Base-by-base conservation (phyloP, 2,888 invertebrate species). In the Drosophila rellima region DNA sequence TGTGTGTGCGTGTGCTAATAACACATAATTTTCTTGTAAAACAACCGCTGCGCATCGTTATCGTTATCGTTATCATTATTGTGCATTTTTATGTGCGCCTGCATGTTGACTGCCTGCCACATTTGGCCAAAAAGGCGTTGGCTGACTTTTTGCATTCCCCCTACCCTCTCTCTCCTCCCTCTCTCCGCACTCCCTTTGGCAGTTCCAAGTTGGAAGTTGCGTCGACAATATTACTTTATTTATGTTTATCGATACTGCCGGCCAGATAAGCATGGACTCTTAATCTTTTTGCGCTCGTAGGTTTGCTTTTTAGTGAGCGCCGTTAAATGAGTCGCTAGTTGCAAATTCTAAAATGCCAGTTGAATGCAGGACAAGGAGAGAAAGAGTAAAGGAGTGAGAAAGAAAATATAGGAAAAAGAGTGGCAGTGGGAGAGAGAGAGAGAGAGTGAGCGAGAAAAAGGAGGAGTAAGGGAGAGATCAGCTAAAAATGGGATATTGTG, bases 11-110 rank as follows among this genome's bases (percentile, higher is more conserved):
- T 84, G 84, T 70, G 84, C 75, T 80, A 90, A 89, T 88, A 88
- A 88, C 74, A 78, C 89, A 83, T 83, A 88, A 83, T 84, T 84
- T 90, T 87, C 80, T 75, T 90, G 84, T 90, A 87, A 90, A 88
- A 90, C 90, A 88, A 89, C 90, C 87, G 89, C 86, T 82, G 90
- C 82, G 88, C 82, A 74, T 89, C 88, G 89, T 89, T 89, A 87
- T 88, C 80, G 80, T 78, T 80, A 74, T 70, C 80, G 86, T 86
- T 88, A 89, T 86, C 85, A 84, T 86, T 84, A 87, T 89, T 63
- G 89, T 62, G 73, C 51, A 62, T 89, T 84, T 85, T 85, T 85
- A 85, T 89, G 89, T 75, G 89, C 79, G 89, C 79, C 73, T 85
- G 81, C 87, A 88, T 86, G 86, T 88, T 82, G 78, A 51, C 70